Base-by-base conservation (phyloP, 2,113 vertebrate species). In the Aramus guarauna region DNA sequence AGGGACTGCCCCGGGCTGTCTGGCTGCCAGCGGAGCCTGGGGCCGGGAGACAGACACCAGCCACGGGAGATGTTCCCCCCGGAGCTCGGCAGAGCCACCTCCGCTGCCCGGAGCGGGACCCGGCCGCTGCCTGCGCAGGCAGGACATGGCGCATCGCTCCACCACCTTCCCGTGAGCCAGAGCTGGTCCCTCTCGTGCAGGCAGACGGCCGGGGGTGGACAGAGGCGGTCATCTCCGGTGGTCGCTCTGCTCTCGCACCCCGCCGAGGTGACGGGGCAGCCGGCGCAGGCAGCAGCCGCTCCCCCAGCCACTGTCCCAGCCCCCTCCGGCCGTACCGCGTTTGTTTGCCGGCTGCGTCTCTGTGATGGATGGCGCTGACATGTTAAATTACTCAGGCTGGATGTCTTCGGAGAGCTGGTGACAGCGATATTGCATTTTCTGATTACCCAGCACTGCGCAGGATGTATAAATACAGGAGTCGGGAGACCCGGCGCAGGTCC, bases 361-460 rank as follows among this genome's bases (percentile, higher is more conserved):
- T 3, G 27, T 98, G 98, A 98, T 98, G 98, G 98, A 98, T 98
- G 97, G 97, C 13, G 95, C 98, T 98, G 98, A 98, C 98, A 98
- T 84, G 97, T 98, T 98, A 97, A 97, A 98, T 98, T 98, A 98
- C 97, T 97, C 92, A 92, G 96, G 95, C 97, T 97, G 96, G 94
- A 58, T 97, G 97, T 98, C 98, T 98, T 98, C 81, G 52, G 97
- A 67, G 94, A 96, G 96, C 94, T 76, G 94, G 88, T 97, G 98
- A 98, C 98, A 98, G 97, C 67, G 52, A 98, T 98, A 98, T 96
- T 98, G 97, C 97, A 98, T 98, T 98, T 98, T 98, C 85, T 98
- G 97, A 98, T 98, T 98, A 97, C 95, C 96, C 96, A 97, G 96
- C 97, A 97, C 96, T 90, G 85, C 10, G 36, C 95, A 89, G 95